Percentiles rank a stretch among this genome's conserved stretches.
These are phyloP conservation scores for Xiphorhynchus elegans DNA, from an alignment of 2,113 vertebrate species.

Conservation along the genomic window DNA sequence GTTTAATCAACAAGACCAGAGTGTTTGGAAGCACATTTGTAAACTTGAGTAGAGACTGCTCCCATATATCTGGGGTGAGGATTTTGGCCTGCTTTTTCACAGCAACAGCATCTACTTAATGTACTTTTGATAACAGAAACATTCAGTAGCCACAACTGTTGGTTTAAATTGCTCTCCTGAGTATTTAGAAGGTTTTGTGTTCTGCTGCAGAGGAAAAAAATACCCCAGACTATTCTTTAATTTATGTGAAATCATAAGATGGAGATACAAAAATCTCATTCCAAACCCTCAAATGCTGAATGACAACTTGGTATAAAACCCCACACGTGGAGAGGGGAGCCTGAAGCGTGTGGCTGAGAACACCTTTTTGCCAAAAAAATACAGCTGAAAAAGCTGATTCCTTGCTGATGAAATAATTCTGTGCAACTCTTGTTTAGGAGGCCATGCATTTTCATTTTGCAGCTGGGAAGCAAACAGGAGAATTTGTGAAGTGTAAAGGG, in stretches of 20 bases:
- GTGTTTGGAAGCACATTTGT: neutral
- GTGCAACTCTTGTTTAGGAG: neutral
- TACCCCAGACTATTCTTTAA: neutral
- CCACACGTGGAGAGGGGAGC: neutral
- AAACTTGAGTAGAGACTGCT: neutral
- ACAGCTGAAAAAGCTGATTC: neutral
- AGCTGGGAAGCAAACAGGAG: neutral
- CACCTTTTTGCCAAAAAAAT: neutral
- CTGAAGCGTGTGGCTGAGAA: neutral
- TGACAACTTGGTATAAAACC: neutral
- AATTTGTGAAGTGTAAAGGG: neutral
- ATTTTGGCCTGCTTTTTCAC: neutral
- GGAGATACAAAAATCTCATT: neutral
- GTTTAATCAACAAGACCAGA: neutral
- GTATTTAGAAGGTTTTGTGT: neutral
- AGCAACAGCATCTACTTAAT: neutral
- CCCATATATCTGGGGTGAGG: neutral
- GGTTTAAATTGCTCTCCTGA: neutral
- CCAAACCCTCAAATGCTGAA: neutral
- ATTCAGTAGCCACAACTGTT: neutral
- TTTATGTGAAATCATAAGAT: neutral
- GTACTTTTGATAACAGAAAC: neutral
- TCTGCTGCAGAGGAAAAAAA: neutral
- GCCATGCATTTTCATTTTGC: neutral
- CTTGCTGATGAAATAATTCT: neutral